phyloP scores from a whole-genome alignment of 2,888 invertebrate genomes.

The Caenorhabditis parvicauda region DNA sequence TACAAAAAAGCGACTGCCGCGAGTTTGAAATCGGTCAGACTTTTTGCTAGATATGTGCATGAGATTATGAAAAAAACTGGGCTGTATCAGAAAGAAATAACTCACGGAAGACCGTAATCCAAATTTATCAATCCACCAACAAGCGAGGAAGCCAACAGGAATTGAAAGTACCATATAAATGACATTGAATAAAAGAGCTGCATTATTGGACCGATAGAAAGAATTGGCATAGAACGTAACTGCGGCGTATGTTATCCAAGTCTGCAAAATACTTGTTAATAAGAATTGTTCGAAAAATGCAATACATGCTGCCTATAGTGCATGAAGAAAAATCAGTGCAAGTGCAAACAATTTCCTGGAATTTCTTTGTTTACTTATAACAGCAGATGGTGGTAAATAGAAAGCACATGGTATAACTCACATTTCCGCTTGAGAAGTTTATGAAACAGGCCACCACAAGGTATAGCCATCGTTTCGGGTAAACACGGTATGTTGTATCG shows the following conservation, averaged over 20 bases:
- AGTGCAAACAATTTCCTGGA: no score
- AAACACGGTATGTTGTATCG: slow-evolving; percentile 27
- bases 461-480: slow-evolving; percentile 52
- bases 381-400: no score
- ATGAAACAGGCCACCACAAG: slow-evolving; percentile 45
- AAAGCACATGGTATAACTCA: slow-evolving; percentile 24
- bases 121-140: slow-evolving; percentile 65
- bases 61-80: slow-evolving; percentile 1
- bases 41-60: background rate
- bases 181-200: slow-evolving; percentile 65
- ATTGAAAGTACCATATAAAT: slow-evolving; percentile 65
- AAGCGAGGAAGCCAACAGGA: slow-evolving; percentile 65
- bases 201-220: slow-evolving; percentile 63
- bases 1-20: no score
- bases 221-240: slow-evolving; percentile 65
- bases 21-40: background rate
- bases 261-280: slow-evolving; percentile 58
- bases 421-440: slow-evolving; percentile 60
- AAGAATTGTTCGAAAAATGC: slow-evolving; percentile 1
- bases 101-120: slow-evolving; percentile 65
- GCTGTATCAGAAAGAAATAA: background rate
- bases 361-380: background rate
- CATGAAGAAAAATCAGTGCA: background rate
- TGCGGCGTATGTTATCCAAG: slow-evolving; percentile 67
- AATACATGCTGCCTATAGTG: no score